Evolutionary conservation across 2,797 vertebrate species (phyloP), one percentile per base, ranked within the genome.

Genomic region (Chrysocyon brachyurus): DNA sequence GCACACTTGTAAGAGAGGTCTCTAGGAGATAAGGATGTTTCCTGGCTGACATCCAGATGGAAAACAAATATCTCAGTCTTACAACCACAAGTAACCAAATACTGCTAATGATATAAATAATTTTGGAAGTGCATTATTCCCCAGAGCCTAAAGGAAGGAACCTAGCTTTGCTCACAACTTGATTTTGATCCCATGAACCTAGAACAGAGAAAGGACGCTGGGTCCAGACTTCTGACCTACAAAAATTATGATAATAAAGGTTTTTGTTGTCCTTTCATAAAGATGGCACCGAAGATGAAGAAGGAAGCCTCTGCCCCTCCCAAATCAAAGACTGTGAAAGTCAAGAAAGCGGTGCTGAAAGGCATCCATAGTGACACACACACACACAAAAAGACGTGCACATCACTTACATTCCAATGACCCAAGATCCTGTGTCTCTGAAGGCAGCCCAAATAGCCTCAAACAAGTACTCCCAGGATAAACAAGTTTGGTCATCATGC

Each of bases 151-250:
- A 12, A 61, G 17, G 52, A 91, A 89, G 16, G 12, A 83, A 88
- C 3, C 8, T 16, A n/a, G 24, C 4, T 33, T 24, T 22, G 0
- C 3, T 36, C 2, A 73, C 1, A 19, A 1, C 14, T 24, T 57
- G 56, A 33, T 40, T 81, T 89, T 10, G 57, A n/a, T 57, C 9
- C 56, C 49, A 6, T 85, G 28, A 89, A 24, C 2, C 9, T 54
- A 19, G 33, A 56, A 12, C 19, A 54, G 19, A 66, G 59, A 8
- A 63, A 40, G 3, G 4, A 81, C 4, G 15, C 2, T 24, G 17
- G 57, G 6, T 28, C 26, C 10, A 63, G 16, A 59, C 21, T 49
- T 24, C 12, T 66, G 22, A 40, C 16, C 21, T 54, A 56, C 1
- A 6, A 19, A 52, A 57, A 54, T 40, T 1, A 64, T 73, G 16